Conservation (phyloP, 2,797 vertebrate species). For the Notolabrus celidotus region DNA sequence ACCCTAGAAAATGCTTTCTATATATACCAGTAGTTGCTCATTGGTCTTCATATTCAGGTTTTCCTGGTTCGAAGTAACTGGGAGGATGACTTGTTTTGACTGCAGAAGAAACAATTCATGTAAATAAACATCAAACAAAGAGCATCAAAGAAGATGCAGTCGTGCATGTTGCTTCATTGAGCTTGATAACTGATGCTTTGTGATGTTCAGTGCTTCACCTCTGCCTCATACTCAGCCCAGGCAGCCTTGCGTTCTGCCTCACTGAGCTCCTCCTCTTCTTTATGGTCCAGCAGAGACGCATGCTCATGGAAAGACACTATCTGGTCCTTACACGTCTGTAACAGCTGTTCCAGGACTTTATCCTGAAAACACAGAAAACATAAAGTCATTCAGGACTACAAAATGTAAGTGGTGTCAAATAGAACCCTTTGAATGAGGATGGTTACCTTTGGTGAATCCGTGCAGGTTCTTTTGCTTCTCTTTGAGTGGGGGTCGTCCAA, state of each 20-base stretch:
- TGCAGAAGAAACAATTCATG: conserved; percentile 20
- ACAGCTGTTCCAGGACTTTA: conserved; percentile 86
- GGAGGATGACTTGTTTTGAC: conserved; percentile 38
- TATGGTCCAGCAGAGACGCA: conserved; percentile 95
- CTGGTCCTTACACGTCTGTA: conserved; percentile 89
- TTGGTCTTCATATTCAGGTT: conserved; percentile 56
- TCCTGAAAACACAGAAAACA: conserved; percentile 82
- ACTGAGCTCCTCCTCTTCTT: conserved; percentile 95
- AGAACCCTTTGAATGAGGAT: background rate
- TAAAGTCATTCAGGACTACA: background rate
- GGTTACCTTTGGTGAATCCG: conserved; percentile 88
- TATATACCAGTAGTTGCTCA: conserved; percentile 75
- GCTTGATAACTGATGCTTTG: background rate
- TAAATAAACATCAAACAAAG: background rate
- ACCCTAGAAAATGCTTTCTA: background rate
- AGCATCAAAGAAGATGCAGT: too few relatives aligned
- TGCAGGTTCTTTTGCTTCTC: conserved; percentile 89
- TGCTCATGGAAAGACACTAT: conserved; percentile 96
- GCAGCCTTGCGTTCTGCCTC: conserved; percentile 95
- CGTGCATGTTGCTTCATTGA: background rate
- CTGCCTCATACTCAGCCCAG: conserved; percentile 96
- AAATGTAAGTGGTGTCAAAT: background rate
- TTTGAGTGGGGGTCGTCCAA: conserved; percentile 91
- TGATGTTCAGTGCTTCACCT: conserved; percentile 82
- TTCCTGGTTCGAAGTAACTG: background rate